Evolutionary conservation across 2,888 invertebrate genomes (phyloP), one percentile per base, ranked within the genome.

Genomic region (Apamea sordens): DNA sequence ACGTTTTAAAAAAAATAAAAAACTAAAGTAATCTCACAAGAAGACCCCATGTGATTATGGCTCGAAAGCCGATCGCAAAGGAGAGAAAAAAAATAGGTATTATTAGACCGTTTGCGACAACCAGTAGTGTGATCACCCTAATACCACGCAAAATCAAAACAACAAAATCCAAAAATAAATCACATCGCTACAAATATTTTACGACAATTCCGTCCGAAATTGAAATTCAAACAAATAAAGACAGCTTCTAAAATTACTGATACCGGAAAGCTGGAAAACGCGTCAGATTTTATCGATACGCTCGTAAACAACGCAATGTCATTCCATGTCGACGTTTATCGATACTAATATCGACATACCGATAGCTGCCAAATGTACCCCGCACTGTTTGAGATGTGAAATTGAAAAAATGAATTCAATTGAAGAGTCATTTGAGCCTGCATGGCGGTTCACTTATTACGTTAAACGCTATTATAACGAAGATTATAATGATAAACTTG

Each of bases 211-310:
- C 41, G 36, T 56, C 0, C 70, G 11, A 76, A 84, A 85, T 87
- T 85, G 75, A 88, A 87, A 85, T 73, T 61, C 76, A 73, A 87
- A 89, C 78, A 78, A 81, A 82, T 87, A 77, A 81, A 76, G 63
- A 70, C 41, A 70, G 68, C 69, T 73, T 76, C 88, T 82, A 85
- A 89, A 88, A 88, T 89, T 80, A 79, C 79, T 41, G 68, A 73
- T 74, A 76, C 76, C 64, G 80, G 77, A 73, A 76, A 76, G 56
- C 73, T 76, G 83, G 76, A 41, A 76, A 71, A 71, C 61, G 64
- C 65, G 85, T 84, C 87, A 87, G 79, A 85, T 87, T 87, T 89
- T 85, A 88, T 85, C 85, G 74, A 83, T 74, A 73, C 21, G 28
- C 73, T 80, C 77, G 83, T 88, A 85, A 83, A 87, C 83, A 83